A percentile compares a stretch with the other conserved stretches of the same genome.
Conservation (phyloP, 2,113 vertebrate genomes). For the Struthidea cinerea region DNA sequence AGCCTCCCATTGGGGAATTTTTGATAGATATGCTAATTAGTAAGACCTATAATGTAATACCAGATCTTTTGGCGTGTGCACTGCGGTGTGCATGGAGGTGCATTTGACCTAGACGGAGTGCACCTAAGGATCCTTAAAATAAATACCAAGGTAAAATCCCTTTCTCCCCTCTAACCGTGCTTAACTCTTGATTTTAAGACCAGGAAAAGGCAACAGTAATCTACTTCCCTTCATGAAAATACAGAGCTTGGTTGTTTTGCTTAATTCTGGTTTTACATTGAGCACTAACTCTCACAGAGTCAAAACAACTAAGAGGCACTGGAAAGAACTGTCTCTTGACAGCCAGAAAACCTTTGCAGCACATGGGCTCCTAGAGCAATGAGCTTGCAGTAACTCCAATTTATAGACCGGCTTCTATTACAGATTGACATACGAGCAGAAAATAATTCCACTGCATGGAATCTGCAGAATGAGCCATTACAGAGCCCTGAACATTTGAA, state of each 20-base stretch:
- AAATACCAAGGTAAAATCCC: too few relatives aligned
- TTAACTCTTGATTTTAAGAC: too few relatives aligned
- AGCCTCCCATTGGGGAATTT: too few relatives aligned
- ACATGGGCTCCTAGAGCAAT: not conserved
- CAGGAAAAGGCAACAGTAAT: too few relatives aligned
- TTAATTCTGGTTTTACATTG: not conserved
- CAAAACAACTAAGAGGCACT: not conserved
- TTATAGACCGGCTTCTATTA: not conserved
- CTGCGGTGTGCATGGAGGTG: too few relatives aligned
- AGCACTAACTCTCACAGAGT: not conserved
- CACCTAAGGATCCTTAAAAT: too few relatives aligned
- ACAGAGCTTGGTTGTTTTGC: not conserved
- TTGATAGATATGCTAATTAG: too few relatives aligned
- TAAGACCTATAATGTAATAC: too few relatives aligned
- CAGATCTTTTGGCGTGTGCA: too few relatives aligned
- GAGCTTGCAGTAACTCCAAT: not conserved
- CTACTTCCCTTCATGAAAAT: not conserved
- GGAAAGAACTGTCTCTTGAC: not conserved
- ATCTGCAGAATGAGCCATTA: not conserved
- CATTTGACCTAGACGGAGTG: too few relatives aligned
- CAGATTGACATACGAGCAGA: not conserved
- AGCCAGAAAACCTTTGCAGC: not conserved
- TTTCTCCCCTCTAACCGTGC: too few relatives aligned
- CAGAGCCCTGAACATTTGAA: not conserved
- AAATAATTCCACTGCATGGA: not conserved